Percentiles rank a stretch among this genome's conserved stretches.
phyloP scores from a whole-genome alignment of 2,113 vertebrate species.

The Tragelaphus buxtoni region DNA sequence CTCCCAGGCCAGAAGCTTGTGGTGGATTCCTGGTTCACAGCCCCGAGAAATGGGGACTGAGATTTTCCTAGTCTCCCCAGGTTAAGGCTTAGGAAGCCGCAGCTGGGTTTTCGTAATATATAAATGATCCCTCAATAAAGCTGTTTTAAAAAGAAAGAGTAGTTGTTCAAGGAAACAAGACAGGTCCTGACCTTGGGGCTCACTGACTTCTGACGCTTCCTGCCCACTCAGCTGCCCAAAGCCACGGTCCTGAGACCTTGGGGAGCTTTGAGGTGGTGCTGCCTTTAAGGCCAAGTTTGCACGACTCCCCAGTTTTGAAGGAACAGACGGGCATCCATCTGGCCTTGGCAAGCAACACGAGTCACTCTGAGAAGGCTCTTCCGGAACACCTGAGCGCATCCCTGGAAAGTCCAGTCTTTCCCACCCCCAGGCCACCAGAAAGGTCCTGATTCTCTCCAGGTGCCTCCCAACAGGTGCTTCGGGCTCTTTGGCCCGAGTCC shows the following conservation, averaged over 20 bases:
- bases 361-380: neutral
- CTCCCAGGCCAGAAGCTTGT: neutral
- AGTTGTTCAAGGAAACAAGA: neutral
- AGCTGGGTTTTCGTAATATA: neutral
- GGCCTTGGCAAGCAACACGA: neutral
- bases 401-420: neutral
- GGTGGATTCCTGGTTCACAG: neutral
- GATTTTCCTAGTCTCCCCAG: neutral
- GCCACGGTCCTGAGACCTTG: neutral
- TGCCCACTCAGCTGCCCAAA: neutral
- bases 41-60: accelerated
- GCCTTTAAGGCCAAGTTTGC: neutral
- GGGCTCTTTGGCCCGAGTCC: neutral
- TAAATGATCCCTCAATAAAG: neutral
- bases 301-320: neutral
- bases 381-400: neutral
- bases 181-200: neutral
- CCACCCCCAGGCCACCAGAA: neutral
- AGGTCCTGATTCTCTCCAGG: neutral
- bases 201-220: accelerated
- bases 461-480: neutral
- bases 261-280: neutral
- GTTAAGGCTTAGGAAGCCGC: neutral
- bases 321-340: neutral
- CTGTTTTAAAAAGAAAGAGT: neutral